Percentiles rank a stretch among this genome's conserved stretches.
phyloP scores from a whole-genome alignment of 92 coral and sea anemone genomes.

The Actinostola sp. region DNA sequence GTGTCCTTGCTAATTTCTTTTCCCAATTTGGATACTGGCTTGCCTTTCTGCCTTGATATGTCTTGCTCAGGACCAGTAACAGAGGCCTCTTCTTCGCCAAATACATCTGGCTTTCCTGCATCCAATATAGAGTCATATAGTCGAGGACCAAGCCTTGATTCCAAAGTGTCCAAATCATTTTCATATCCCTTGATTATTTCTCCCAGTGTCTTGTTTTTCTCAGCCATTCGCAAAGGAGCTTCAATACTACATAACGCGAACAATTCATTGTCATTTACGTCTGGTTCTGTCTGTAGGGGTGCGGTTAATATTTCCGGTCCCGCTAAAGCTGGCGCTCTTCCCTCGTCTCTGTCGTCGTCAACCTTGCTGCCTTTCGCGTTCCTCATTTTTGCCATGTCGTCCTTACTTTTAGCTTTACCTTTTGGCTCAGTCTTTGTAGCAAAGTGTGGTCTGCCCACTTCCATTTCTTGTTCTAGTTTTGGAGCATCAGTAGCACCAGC shows the following conservation, averaged over 20 bases:
- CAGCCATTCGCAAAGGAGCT: slow-evolving; percentile 57
- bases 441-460: too few relatives aligned
- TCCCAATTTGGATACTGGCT: slow-evolving; percentile 9
- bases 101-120: neutral
- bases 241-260: slow-evolving; percentile 10
- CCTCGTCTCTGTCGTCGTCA: neutral
- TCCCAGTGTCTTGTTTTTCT: slow-evolving; percentile 52
- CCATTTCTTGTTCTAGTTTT: too few relatives aligned
- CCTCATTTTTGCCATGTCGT: neutral
- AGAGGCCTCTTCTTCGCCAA: neutral
- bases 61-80: slow-evolving; percentile 4
- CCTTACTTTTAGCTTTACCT: neutral
- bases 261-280: neutral
- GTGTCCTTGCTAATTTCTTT: neutral
- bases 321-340: neutral
- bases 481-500: too few relatives aligned
- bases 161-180: slow-evolving; percentile 46
- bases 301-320: neutral
- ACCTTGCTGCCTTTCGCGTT: neutral
- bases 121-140: slow-evolving; percentile 39
- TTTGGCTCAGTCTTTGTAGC: neutral
- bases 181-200: slow-evolving; percentile 66
- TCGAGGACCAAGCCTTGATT: slow-evolving; percentile 55
- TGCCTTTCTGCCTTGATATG: neutral
- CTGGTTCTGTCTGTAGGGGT: neutral